phyloP scores from a whole-genome alignment of 1,140 invertebrate species.

The Drosophila kanapiae region DNA sequence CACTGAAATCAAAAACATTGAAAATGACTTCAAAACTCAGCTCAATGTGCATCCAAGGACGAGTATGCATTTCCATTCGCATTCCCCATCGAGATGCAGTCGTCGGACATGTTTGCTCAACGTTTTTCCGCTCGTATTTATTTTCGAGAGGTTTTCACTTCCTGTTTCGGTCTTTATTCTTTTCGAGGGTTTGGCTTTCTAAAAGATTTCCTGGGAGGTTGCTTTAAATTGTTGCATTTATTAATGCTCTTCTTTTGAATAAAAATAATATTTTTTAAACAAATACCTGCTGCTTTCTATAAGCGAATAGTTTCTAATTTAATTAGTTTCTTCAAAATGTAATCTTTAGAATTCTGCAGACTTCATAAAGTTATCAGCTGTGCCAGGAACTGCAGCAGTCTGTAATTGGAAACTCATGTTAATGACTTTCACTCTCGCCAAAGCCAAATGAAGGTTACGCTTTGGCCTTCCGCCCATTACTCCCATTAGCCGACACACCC shows the following conservation, averaged over 20 bases:
- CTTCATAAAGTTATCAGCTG: background rate
- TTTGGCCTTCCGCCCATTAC: conserved; percentile 31
- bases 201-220: too few species aligned
- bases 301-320: too few species aligned
- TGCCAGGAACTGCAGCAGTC: conserved; percentile 25
- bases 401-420: conserved; percentile 64
- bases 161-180: conserved; percentile 8
- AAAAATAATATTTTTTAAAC: too few species aligned
- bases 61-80: conserved; percentile 19
- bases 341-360: background rate
- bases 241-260: too few species aligned
- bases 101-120: conserved; percentile 36
- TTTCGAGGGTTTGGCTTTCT: background rate
- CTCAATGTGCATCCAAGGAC: conserved; percentile 64
- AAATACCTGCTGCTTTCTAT: too few species aligned
- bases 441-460: conserved; percentile 65
- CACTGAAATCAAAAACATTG: conserved; percentile 83
- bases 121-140: conserved; percentile 36
- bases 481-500: background rate
- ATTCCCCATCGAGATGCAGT: conserved; percentile 34
- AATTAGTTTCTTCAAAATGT: too few species aligned
- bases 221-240: too few species aligned
- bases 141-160: conserved; percentile 28
- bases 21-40: conserved; percentile 79
- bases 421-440: conserved; percentile 67